Percentiles rank a stretch among this genome's conserved stretches.
phyloP scores from a whole-genome alignment of 2,113 vertebrate species.

The Caloenas nicobarica region DNA sequence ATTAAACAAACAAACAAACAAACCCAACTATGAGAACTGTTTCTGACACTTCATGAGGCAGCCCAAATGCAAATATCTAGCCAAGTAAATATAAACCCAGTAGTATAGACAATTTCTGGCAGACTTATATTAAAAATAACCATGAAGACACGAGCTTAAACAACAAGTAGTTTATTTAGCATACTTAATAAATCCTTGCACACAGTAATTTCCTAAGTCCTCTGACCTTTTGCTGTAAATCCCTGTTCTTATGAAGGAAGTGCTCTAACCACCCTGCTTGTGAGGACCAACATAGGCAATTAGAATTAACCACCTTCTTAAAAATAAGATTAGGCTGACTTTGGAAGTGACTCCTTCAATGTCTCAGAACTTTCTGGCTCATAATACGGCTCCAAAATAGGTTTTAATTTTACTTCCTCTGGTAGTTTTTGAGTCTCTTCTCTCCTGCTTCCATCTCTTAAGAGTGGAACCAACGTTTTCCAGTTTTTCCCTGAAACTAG shows the following conservation, averaged over 20 bases:
- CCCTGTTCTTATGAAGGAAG: neutral
- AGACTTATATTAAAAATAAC: neutral
- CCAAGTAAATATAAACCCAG: neutral
- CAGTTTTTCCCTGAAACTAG: constrained; percentile 79
- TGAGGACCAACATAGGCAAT: neutral
- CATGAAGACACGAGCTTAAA: constrained; percentile 35
- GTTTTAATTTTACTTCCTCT: constrained; percentile 71
- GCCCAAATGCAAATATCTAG: neutral
- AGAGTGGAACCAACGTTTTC: constrained; percentile 79
- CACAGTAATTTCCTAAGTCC: neutral
- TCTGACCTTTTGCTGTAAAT: neutral
- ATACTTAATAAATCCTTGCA: neutral
- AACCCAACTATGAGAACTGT: neutral
- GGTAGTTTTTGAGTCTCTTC: constrained; percentile 63
- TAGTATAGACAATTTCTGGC: neutral
- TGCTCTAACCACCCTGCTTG: neutral
- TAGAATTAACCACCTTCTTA: neutral
- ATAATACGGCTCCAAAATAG: constrained; percentile 65
- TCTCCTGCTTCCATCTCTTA: constrained; percentile 75
- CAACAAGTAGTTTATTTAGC: constrained; percentile 54
- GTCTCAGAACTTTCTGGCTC: constrained; percentile 68
- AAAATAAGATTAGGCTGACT: constrained; percentile 47
- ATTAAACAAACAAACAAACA: neutral
- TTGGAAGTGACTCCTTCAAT: constrained; percentile 63
- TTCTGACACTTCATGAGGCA: neutral